Evolutionary conservation across 30 jellyfish, hydroid and myxozoan species (phyloP).

Genomic region (Haliclystus octoradiatus): DNA sequence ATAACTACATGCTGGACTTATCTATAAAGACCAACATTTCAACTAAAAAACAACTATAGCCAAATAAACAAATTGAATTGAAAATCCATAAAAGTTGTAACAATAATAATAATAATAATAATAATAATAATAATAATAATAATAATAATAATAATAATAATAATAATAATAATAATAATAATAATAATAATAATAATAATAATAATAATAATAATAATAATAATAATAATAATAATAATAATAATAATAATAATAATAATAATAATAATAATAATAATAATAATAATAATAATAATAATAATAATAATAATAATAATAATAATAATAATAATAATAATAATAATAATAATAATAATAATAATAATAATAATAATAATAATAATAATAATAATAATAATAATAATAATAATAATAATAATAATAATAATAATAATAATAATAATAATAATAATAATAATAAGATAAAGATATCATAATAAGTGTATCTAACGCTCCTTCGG

Average conservation of each 20-base stretch:
- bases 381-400: neutral
- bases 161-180: neutral
- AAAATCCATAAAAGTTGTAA: neutral
- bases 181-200: slow-evolving; percentile 1
- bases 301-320: neutral
- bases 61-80: too few relatives aligned
- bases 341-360: neutral
- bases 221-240: neutral
- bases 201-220: neutral
- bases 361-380: neutral
- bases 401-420: neutral
- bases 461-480: neutral
- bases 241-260: neutral
- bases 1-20: too few relatives aligned
- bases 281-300: neutral
- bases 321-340: too few relatives aligned
- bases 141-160: slow-evolving; percentile 9
- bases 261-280: neutral
- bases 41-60: too few relatives aligned
- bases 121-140: neutral
- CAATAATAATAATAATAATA: neutral
- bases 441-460: neutral
- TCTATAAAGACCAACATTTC: too few relatives aligned
- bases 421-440: neutral
- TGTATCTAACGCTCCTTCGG: too few relatives aligned